These are phyloP conservation scores for Mionectes macconnelli DNA, from an alignment of 2,113 vertebrate species.

Conservation along the genomic window DNA sequence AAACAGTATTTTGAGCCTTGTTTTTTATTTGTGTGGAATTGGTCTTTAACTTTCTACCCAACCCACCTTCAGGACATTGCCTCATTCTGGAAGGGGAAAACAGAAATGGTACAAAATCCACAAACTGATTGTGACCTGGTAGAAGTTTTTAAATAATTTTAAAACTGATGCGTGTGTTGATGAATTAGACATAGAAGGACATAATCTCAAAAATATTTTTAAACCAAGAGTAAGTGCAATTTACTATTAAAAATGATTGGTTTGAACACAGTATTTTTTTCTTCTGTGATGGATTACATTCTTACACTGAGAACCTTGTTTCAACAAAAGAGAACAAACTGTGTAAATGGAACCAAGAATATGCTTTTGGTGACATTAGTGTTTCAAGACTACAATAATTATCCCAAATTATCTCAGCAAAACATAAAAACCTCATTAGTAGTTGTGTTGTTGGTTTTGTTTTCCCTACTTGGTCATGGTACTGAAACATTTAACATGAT, in stretches of 20 bases:
- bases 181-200: not conserved
- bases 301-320: not conserved
- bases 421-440: not conserved
- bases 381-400: not conserved
- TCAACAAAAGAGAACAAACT: not conserved
- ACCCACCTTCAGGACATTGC: not conserved
- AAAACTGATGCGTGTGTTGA: not conserved
- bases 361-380: not conserved
- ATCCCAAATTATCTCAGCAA: not conserved
- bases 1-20: not conserved
- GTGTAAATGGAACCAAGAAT: not conserved
- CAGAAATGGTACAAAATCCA: not conserved
- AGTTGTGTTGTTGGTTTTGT: not conserved
- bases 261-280: not conserved
- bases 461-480: not conserved
- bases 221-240: not conserved
- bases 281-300: not conserved
- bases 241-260: not conserved
- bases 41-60: not conserved
- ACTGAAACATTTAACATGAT: not conserved
- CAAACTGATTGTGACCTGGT: fast-evolving
- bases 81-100: not conserved
- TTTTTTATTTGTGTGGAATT: not conserved
- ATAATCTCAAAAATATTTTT: not conserved
- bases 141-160: not conserved